A percentile compares a stretch with the other conserved stretches of the same genome.
phyloP scores from a whole-genome alignment of 2,888 invertebrate species.

The Drosophila sordidula region DNA sequence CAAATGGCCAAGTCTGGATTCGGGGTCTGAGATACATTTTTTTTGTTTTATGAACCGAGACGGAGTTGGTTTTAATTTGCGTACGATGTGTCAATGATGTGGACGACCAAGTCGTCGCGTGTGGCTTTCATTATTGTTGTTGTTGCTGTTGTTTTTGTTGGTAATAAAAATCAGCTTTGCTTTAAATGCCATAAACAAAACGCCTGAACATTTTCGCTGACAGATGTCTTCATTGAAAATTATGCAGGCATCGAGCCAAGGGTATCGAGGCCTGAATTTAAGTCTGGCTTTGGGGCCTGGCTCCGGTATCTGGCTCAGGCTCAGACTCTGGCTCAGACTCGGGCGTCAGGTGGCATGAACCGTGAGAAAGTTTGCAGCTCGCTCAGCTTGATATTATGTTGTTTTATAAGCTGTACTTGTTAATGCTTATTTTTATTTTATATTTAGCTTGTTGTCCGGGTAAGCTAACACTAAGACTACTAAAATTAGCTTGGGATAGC shows the following conservation, averaged over 20 bases:
- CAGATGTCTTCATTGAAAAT: conserved; percentile 84
- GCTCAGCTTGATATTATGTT: conserved; percentile 55
- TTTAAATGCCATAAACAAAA: conserved; percentile 79
- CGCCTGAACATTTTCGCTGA: conserved; percentile 81
- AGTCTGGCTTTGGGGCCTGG: not conserved
- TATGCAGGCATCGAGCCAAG: conserved; percentile 47
- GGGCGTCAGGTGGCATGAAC: conserved; percentile 72
- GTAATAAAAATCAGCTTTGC: conserved; percentile 80
- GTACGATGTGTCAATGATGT: conserved; percentile 82
- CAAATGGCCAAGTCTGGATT: not conserved
- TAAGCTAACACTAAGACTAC: not conserved
- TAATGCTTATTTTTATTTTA: conserved; percentile 10
- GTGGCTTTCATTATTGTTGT: conserved; percentile 56
- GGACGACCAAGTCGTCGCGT: conserved; percentile 65
- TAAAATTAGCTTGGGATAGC: not conserved
- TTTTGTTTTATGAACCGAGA: conserved; percentile 59
- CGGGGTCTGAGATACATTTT: conserved; percentile 1
- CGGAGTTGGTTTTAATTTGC: conserved; percentile 77
- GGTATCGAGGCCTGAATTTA: conserved; percentile 2
- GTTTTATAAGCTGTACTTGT: conserved; percentile 46
- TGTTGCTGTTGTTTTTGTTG: conserved; percentile 50
- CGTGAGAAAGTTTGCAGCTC: conserved; percentile 74
- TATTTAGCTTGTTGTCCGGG: not conserved
- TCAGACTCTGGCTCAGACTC: conserved; percentile 8
- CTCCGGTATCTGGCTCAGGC: conserved; percentile 3